These are phyloP conservation scores for Motacilla alba DNA, from an alignment of 2,113 vertebrate species.

Conservation along the genomic window DNA sequence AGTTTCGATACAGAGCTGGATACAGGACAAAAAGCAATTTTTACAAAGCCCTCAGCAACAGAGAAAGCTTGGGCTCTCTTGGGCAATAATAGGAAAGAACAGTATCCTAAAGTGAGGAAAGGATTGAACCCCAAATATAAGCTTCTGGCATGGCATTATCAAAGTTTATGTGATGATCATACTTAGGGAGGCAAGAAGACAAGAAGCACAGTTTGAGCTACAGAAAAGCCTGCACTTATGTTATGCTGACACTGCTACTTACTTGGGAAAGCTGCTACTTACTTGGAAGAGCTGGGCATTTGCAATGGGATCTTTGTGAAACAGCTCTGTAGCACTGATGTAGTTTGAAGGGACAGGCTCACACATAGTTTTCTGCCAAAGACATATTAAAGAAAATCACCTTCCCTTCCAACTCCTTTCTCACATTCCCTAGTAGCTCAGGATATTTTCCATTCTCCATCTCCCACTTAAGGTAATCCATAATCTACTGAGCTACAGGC, in stretches of 20 bases:
- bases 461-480: not conserved
- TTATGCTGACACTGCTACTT: constrained; percentile 2
- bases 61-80: not conserved
- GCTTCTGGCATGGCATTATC: not conserved
- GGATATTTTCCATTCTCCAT: not conserved
- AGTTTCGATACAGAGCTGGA: not conserved
- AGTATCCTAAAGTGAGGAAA: not conserved
- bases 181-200: not conserved
- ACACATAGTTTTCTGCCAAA: constrained; percentile 69
- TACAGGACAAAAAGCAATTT: not conserved
- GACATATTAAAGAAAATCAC: constrained; percentile 32
- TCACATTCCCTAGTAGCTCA: not conserved
- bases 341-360: constrained; percentile 68
- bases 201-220: not conserved
- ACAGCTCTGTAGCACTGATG: constrained; percentile 81
- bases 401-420: not conserved
- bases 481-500: not conserved
- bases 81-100: not conserved
- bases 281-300: constrained; percentile 92
- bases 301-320: constrained; percentile 76
- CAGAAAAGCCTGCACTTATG: not conserved
- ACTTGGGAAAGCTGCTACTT: constrained; percentile 88
- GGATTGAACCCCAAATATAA: not conserved
- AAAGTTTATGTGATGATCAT: not conserved
- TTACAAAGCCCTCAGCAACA: not conserved